Conservation (phyloP, 1,140 invertebrate genomes). For the Diachasma alloeum region DNA sequence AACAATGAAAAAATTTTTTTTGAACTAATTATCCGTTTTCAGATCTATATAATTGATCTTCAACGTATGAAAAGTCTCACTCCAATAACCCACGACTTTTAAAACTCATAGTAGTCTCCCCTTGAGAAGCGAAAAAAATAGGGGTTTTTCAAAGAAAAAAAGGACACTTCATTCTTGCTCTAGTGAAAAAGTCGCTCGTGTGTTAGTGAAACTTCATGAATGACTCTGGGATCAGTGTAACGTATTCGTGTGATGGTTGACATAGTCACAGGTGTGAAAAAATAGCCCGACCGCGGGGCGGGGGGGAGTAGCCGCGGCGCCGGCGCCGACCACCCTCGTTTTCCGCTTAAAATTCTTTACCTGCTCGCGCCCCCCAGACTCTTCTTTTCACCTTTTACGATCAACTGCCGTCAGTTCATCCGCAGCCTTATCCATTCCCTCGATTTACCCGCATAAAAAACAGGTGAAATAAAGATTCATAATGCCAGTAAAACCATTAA, state of each 20-base stretch:
- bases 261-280: background rate
- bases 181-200: too few species aligned
- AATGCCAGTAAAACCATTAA: background rate
- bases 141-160: too few species aligned
- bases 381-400: conserved; percentile 10
- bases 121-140: background rate
- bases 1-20: too few species aligned
- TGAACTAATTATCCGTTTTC: too few species aligned
- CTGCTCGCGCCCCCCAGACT: background rate
- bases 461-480: background rate
- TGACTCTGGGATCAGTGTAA: background rate
- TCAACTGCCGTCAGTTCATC: conserved; percentile 1
- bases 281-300: background rate
- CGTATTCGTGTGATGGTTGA: background rate
- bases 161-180: too few species aligned
- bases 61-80: too few species aligned
- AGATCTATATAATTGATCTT: too few species aligned
- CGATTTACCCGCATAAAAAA: background rate
- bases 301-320: background rate
- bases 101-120: too few species aligned
- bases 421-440: background rate
- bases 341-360: conserved; percentile 24
- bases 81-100: too few species aligned
- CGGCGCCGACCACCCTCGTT: conserved; percentile 23
- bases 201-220: background rate